Base-by-base conservation (phyloP, 2,113 vertebrate species). In the Lethenteron reissneri region DNA sequence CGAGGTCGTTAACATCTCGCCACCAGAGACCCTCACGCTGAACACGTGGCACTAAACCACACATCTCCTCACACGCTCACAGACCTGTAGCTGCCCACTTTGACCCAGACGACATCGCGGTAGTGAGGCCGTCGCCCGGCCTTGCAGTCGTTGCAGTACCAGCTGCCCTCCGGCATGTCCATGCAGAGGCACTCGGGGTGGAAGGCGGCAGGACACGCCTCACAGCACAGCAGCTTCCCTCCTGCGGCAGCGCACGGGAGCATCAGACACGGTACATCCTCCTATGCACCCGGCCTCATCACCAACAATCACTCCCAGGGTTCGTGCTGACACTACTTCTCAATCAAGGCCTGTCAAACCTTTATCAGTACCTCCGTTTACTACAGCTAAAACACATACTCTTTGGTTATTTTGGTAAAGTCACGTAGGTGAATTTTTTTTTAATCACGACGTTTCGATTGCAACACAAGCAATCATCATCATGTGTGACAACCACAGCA, bases 141-240 rank as follows among this genome's bases (percentile, higher is more conserved):
- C 74, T 88, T 90, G 78, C 94, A 99, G 78, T 99, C 94, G 62
- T 99, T 99, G 80, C 94, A 99, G 79, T 85, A 99, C 94, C 94
- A 99, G 80, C 86, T 97, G 76, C 91, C 94, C 80, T 92, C 90
- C 5, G 92, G 92, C 84, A 97, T 97, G 74, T 95, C 90, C 41
- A 99, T 99, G 77, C 90, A 92, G 76, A 99, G 83, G 83, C 94
- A 99, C 81, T 99, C 94, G 13, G 88, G 84, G 80, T 99, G 94
- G 79, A 99, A 99, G 0, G 94, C 90, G 57, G 94, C 94, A 2
- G 92, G 92, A 77, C 94, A 97, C 2, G 94, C 95, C 79, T 99
- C 94, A 4, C 94, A 99, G 81, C 94, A 99, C 74, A 99, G 81
- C 74, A 99, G 87, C 77, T 91, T 99, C 73, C 94, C 94, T 77